Evolutionary conservation across 2,888 invertebrate species (phyloP).

Genomic region (Pachymerium ferrugineum): DNA sequence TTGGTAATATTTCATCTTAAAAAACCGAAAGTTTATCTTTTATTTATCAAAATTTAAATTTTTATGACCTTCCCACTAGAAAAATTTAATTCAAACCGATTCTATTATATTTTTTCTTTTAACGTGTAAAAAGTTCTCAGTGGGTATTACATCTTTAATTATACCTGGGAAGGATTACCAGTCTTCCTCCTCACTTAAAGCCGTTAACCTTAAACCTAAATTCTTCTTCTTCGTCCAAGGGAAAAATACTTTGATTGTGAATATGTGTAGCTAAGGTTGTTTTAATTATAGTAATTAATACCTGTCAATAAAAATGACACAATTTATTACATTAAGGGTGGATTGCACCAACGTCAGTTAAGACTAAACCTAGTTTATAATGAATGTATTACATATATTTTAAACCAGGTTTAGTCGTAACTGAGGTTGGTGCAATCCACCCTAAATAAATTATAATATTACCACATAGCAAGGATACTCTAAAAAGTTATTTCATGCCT

Average conservation of each 20-base stretch:
- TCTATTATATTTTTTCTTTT: not conserved
- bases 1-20: not conserved
- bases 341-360: too few species aligned
- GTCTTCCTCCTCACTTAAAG: not conserved
- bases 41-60: too few species aligned
- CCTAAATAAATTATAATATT: too few species aligned
- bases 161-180: not conserved
- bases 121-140: not conserved
- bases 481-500: not conserved
- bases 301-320: not conserved
- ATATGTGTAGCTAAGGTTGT: not conserved
- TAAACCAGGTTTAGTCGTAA: too few species aligned
- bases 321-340: too few species aligned
- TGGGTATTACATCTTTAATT: slow-evolving; percentile 7
- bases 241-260: not conserved
- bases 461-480: too few species aligned
- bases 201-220: slow-evolving; percentile 13
- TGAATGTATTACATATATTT: too few species aligned
- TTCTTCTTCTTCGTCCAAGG: slow-evolving; percentile 8
- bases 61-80: not conserved
- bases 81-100: not conserved
- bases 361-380: too few species aligned
- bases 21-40: not conserved
- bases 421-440: too few species aligned
- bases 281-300: not conserved